A percentile compares a stretch with the other conserved stretches of the same genome.
Evolutionary conservation across 2,113 vertebrate species (phyloP).

Genomic region (Ciconia maguari): DNA sequence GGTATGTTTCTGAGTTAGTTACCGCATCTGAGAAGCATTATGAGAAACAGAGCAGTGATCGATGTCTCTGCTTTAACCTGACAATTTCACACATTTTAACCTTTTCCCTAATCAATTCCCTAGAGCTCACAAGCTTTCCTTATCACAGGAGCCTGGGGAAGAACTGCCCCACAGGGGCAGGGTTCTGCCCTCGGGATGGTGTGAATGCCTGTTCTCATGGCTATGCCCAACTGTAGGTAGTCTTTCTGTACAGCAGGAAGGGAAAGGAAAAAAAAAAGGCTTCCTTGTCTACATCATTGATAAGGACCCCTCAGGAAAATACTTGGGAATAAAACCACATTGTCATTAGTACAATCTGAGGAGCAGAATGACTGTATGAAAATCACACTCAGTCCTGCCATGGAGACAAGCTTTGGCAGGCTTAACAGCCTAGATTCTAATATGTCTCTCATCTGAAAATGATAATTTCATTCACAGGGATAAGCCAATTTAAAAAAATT

Average conservation of each 20-base stretch:
- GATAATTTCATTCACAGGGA: neutral
- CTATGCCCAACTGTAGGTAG: neutral
- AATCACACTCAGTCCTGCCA: neutral
- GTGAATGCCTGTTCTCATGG: neutral
- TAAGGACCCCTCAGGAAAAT: neutral
- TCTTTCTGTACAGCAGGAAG: neutral
- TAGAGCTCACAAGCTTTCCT: neutral
- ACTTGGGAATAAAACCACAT: neutral
- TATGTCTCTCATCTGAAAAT: neutral
- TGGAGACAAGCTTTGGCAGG: neutral
- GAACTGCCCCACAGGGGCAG: neutral
- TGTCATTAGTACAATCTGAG: neutral
- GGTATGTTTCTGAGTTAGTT: neutral
- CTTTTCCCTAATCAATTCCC: neutral
- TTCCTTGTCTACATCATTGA: neutral
- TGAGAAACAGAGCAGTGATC: neutral
- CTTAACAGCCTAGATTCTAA: neutral
- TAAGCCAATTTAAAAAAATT: conserved; percentile 4
- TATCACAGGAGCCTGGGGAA: neutral
- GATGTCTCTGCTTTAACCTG: neutral
- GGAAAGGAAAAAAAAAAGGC: neutral
- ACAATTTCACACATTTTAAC: neutral
- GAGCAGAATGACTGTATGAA: neutral
- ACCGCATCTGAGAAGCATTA: neutral
- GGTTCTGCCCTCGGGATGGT: neutral